Evolutionary conservation across 2,797 vertebrate species (phyloP).

Genomic region (Loris lydekkerianus): DNA sequence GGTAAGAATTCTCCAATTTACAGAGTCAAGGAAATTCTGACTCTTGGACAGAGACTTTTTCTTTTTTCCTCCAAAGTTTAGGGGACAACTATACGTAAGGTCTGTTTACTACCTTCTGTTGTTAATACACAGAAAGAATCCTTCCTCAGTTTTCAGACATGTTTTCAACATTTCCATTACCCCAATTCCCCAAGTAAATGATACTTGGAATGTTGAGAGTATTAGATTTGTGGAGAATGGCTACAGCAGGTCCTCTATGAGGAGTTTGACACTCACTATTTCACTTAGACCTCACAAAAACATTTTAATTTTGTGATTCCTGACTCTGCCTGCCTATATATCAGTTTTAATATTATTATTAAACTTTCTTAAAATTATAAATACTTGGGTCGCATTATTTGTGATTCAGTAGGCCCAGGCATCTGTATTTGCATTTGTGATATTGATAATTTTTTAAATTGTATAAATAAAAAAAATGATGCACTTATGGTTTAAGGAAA

Average conservation of each 20-base stretch:
- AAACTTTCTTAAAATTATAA: not conserved
- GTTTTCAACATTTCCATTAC: not conserved
- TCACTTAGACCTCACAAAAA: not conserved
- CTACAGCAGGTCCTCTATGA: not conserved
- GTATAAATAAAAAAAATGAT: not conserved
- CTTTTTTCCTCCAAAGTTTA: not conserved
- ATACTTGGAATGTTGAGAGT: not conserved
- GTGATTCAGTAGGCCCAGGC: not conserved
- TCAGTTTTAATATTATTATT: not conserved
- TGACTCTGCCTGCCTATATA: not conserved
- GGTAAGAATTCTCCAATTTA: not conserved
- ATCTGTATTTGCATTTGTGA: not conserved
- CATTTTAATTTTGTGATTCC: constrained; percentile 9
- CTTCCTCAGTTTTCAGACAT: not conserved
- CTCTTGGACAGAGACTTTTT: not conserved
- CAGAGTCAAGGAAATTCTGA: not conserved
- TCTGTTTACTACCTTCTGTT: not conserved
- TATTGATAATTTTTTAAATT: not conserved
- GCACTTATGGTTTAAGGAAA: not conserved
- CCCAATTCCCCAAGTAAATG: not conserved
- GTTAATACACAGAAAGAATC: not conserved
- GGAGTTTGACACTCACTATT: not conserved
- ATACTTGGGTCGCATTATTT: not conserved
- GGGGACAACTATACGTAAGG: not conserved
- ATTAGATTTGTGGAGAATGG: not conserved